Conservation (phyloP, 2,113 vertebrate species). For the Ondatra zibethicus region DNA sequence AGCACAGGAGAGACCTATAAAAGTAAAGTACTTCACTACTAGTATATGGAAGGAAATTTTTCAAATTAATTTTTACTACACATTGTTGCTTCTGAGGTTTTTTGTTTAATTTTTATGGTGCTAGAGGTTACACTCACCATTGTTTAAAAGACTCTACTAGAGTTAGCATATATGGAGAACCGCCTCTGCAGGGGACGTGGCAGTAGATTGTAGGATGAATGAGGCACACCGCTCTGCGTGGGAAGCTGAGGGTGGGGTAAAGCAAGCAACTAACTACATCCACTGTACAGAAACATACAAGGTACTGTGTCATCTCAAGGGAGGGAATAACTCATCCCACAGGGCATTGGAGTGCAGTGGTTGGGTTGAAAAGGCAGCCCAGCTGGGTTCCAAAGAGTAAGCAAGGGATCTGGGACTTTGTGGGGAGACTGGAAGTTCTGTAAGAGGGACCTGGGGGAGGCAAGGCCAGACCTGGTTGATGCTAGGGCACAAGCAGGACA, state of each 20-base stretch:
- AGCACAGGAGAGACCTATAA: constrained; percentile 78
- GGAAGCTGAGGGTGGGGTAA: neutral
- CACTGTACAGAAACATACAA: neutral
- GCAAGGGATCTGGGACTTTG: neutral
- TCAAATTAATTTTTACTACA: constrained; percentile 83
- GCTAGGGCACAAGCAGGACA: neutral
- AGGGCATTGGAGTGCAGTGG: neutral
- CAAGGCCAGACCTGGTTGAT: neutral
- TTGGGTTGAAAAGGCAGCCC: neutral
- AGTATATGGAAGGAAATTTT: constrained; percentile 75
- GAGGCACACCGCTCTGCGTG: neutral
- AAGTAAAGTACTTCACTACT: constrained; percentile 74
- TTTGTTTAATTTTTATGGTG: constrained; percentile 80
- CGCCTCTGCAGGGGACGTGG: constrained; percentile 43
- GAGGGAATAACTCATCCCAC: neutral
- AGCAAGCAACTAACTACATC: neutral
- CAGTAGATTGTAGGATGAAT: neutral
- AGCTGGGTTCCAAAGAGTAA: neutral
- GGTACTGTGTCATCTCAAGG: neutral
- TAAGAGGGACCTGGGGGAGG: neutral
- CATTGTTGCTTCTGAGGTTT: constrained; percentile 78
- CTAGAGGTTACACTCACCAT: constrained; percentile 77
- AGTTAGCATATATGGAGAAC: constrained; percentile 50
- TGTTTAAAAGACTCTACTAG: constrained; percentile 67
- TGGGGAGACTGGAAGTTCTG: neutral